Percentiles rank a stretch among this genome's conserved stretches.
Evolutionary conservation across 2,797 vertebrate species (phyloP).

Genomic region (Otus scops): DNA sequence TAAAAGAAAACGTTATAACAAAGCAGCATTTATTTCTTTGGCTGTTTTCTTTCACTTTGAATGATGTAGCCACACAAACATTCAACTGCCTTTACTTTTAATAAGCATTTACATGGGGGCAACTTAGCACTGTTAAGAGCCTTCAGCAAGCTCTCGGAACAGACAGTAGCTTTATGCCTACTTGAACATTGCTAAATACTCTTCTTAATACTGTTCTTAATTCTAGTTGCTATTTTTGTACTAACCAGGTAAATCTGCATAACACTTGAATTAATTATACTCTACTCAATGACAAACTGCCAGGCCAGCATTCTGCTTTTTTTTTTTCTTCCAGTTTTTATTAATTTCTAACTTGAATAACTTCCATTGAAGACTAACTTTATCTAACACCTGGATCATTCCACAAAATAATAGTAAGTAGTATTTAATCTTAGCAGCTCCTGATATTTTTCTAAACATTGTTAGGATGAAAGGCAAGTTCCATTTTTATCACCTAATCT

Average conservation of each 20-base stretch:
- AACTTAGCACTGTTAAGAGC: neutral
- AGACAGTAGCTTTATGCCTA: conserved; percentile 11
- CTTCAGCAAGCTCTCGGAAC: neutral
- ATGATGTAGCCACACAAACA: neutral
- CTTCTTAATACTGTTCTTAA: conserved; percentile 2
- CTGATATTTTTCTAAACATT: neutral
- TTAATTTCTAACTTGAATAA: neutral
- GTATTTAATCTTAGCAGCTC: neutral
- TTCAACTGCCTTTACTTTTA: neutral
- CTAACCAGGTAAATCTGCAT: neutral
- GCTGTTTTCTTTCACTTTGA: neutral
- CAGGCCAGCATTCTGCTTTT: neutral
- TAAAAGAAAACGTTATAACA: neutral
- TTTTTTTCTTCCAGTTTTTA: neutral
- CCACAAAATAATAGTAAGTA: neutral
- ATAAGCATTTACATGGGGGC: neutral
- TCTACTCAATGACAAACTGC: neutral
- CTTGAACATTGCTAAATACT: neutral
- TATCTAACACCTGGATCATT: neutral
- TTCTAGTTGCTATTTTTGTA: neutral
- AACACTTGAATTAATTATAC: neutral
- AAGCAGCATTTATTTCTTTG: neutral
- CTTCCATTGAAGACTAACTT: neutral
- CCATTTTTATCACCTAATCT: neutral
- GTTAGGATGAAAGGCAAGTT: neutral